Evolutionary conservation across 2,113 vertebrate genomes (phyloP), one percentile per base, ranked within the genome.

Genomic region (Baryphthengus martii): DNA sequence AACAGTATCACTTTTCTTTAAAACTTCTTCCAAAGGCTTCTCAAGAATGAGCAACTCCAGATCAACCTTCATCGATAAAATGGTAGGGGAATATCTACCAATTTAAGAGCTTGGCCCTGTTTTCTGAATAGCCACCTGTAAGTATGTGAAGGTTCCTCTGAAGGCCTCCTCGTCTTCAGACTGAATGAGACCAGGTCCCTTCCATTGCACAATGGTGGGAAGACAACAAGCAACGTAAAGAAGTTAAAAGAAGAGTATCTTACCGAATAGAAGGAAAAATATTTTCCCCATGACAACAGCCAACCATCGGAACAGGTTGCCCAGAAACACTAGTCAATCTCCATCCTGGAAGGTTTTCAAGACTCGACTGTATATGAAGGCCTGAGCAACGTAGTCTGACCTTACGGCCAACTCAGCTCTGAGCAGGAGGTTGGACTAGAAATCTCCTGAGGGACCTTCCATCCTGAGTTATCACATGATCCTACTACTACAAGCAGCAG

Each of bases 1-100:
- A 70, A 53, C 0, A 1, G 1, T 10, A 53, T 16, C 0, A 0
- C 13, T 49, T 83, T 40, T 44, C n/a, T 62, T 74, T 21, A 35
- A 55, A 81, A 21, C 24, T 83, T 62, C 61, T 91, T 66, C 31
- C 73, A 87, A 66, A 70, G 23, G 26, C 29, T 83, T 53, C 39
- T 88, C 25, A 17, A 77, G 21, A 44, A 13, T 45, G 40, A 78
- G 61, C 9, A 47, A 53, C 21, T 75, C 66, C 56, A 87, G 52
- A 73, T 5, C n/a, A 86, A 24, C 6, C 19, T 80, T 61, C 29
- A 33, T 2, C 53, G 24, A 21, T 68, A 82, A 90, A 47, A 26
- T 8, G 5, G 25, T n/a, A 66, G 0, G 4, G 25, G 50, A 85
- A 28, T 66, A 62, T n/a, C 78, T 73, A 53, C 11, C 13, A 56